These are phyloP conservation scores for Diachasma alloeum DNA, from an alignment of 1,140 invertebrate species.

Conservation along the genomic window DNA sequence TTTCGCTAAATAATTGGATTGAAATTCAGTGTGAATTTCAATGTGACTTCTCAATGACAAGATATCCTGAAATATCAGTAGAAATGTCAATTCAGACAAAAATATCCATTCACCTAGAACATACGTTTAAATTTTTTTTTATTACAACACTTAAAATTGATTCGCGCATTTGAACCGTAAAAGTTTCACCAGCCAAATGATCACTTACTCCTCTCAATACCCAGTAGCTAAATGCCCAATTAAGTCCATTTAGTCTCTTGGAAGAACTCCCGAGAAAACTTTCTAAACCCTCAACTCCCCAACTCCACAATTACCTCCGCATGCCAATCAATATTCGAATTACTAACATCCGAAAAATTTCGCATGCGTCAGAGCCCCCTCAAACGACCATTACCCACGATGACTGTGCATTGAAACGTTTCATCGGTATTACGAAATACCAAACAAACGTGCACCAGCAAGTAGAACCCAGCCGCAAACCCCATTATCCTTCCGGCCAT, in stretches of 20 bases:
- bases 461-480: neutral
- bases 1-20: no score
- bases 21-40: no score
- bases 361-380: neutral
- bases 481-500: neutral
- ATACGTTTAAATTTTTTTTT: no score
- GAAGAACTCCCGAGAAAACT: neutral
- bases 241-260: neutral
- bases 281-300: neutral
- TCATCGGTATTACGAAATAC: neutral
- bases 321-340: neutral
- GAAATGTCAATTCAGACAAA: no score
- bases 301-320: neutral
- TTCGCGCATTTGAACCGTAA: neutral
- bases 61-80: no score
- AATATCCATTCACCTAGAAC: no score
- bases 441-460: neutral
- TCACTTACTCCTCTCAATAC: neutral
- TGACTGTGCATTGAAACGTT: neutral
- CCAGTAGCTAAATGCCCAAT: neutral
- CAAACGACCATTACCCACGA: neutral
- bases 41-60: no score
- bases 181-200: neutral
- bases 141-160: no score
- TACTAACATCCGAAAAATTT: neutral